These are phyloP conservation scores for Escarpia spicata DNA, from an alignment of 2,888 invertebrate genomes.

Conservation along the genomic window DNA sequence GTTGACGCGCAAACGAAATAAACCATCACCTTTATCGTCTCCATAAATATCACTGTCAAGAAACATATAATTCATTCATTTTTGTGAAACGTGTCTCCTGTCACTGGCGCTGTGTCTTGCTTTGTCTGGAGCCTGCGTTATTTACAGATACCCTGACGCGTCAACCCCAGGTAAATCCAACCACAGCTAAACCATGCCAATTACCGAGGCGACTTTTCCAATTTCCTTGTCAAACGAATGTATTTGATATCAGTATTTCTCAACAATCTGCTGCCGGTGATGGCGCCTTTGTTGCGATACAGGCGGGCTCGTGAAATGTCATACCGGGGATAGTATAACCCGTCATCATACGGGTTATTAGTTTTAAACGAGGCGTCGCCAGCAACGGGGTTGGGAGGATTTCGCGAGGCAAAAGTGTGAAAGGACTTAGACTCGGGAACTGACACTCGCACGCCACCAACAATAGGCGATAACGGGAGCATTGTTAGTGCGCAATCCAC, in stretches of 20 bases:
- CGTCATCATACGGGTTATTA: constrained; percentile 5
- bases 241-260: background rate
- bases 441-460: background rate
- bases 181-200: background rate
- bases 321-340: background rate
- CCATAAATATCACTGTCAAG: background rate
- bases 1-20: no score
- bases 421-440: background rate
- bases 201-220: background rate
- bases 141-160: background rate
- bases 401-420: background rate
- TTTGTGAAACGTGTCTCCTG: background rate
- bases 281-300: background rate
- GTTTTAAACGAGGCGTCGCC: background rate
- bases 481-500: background rate
- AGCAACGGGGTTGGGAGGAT: background rate
- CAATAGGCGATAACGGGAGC: background rate
- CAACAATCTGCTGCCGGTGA: background rate
- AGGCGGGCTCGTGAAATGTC: background rate
- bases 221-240: background rate
- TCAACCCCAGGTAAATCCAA: background rate
- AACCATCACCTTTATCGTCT: no score
- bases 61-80: background rate
- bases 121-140: background rate
- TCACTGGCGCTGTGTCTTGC: background rate